Evolutionary conservation across 2,113 vertebrate genomes (phyloP).

Genomic region (Lota lota): DNA sequence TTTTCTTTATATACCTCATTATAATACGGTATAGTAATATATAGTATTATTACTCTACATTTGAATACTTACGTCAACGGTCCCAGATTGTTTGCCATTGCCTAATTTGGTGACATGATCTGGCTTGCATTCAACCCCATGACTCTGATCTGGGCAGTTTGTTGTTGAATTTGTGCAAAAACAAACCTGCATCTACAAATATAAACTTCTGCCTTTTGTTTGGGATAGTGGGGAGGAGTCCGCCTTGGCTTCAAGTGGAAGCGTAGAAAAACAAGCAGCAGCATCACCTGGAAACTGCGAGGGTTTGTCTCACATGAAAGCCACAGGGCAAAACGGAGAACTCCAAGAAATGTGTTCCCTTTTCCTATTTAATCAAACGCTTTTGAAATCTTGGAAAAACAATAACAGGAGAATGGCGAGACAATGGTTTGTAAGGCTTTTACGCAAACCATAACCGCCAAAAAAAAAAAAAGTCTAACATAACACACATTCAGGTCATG

Average conservation of each 20-base stretch:
- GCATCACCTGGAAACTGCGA: constrained; percentile 32
- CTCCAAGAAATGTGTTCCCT: constrained; percentile 33
- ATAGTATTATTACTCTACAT: no score
- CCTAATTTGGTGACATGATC: neutral
- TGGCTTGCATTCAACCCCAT: constrained; percentile 29
- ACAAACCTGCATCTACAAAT: constrained; percentile 38
- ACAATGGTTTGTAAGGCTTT: constrained; percentile 4
- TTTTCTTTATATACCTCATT: no score
- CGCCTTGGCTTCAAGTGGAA: constrained; percentile 14
- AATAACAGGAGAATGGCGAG: constrained; percentile 24
- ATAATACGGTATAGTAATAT: no score
- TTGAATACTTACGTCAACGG: no score
- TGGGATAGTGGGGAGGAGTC: constrained; percentile 37
- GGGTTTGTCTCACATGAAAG: constrained; percentile 43
- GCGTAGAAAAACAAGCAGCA: constrained; percentile 50
- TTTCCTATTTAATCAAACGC: constrained; percentile 28
- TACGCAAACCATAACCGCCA: neutral
- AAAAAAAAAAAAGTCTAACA: neutral
- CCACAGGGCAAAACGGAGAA: constrained; percentile 10
- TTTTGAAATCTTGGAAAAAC: constrained; percentile 50
- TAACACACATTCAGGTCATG: neutral
- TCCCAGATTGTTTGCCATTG: neutral
- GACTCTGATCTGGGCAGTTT: constrained; percentile 46
- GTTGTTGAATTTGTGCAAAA: constrained; percentile 44
- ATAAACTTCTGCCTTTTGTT: constrained; percentile 41